A percentile compares a stretch with the other conserved stretches of the same genome.
These are phyloP conservation scores for Halcyon leucocephala DNA, from an alignment of 2,797 vertebrate species.

Conservation along the genomic window DNA sequence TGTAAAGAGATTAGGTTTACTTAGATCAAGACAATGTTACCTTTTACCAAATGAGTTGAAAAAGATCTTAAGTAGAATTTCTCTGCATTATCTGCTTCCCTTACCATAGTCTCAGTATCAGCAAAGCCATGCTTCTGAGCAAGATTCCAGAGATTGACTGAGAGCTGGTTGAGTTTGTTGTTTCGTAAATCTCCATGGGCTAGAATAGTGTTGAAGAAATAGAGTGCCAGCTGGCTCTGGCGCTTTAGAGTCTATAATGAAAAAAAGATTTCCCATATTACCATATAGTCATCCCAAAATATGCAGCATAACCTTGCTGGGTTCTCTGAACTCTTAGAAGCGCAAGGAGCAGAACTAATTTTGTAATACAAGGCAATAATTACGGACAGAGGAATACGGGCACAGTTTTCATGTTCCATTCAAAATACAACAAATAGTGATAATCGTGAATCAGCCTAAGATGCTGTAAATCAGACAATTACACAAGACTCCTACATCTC, in stretches of 20 bases:
- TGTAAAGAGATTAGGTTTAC: neutral
- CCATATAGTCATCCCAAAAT: neutral
- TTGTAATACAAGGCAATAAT: neutral
- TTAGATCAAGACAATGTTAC: neutral
- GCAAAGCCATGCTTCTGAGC: slow-evolving; percentile 93
- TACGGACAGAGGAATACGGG: neutral
- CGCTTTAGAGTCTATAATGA: slow-evolving; percentile 81
- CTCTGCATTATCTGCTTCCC: neutral
- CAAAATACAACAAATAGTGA: neutral
- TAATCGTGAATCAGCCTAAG: neutral
- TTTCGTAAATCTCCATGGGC: slow-evolving; percentile 92
- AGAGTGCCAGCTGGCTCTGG: slow-evolving; percentile 88
- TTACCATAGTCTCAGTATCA: slow-evolving; percentile 90
- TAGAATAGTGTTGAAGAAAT: slow-evolving; percentile 89
- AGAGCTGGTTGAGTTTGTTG: slow-evolving; percentile 94
- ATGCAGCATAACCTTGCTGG: neutral
- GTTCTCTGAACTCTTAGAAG: neutral
- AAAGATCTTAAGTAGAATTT: neutral
- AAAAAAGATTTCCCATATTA: neutral
- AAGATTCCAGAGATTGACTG: slow-evolving; percentile 95
- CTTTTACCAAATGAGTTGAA: neutral
- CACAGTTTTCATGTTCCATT: neutral
- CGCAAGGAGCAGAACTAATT: neutral
- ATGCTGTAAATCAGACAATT: neutral
- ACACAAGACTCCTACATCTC: neutral